phyloP scores from a whole-genome alignment of 1,140 invertebrate species.

The Musca vetustissima region DNA sequence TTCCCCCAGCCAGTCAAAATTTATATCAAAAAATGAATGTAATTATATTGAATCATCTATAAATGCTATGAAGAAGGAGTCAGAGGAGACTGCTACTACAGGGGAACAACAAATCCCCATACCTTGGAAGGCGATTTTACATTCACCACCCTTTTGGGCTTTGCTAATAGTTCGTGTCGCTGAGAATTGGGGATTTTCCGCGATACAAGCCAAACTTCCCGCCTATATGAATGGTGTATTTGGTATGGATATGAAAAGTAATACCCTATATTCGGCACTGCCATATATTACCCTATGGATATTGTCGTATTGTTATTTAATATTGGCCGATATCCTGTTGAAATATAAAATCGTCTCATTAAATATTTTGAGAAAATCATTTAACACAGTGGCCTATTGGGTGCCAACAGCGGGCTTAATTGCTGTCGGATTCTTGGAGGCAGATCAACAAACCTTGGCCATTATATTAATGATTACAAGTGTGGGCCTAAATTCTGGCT shows the following conservation, averaged over 20 bases:
- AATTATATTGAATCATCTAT: conserved; percentile 62
- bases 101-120: conserved; percentile 32
- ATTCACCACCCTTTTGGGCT: conserved; percentile 81
- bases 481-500: conserved; percentile 75
- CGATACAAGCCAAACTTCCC: conserved; percentile 87
- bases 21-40: conserved; percentile 64
- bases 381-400: conserved; percentile 65
- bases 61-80: conserved; percentile 35
- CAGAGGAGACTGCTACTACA: conserved; percentile 6
- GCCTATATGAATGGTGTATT: conserved; percentile 85
- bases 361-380: conserved; percentile 63
- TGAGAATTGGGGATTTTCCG: conserved; percentile 95
- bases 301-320: conserved; percentile 67
- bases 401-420: conserved; percentile 65
- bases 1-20: conserved; percentile 63
- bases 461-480: conserved; percentile 67
- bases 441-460: conserved; percentile 58
- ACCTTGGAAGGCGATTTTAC: conserved; percentile 77
- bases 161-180: conserved; percentile 82
- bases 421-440: conserved; percentile 56
- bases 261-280: conserved; percentile 73
- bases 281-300: conserved; percentile 78
- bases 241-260: conserved; percentile 73
- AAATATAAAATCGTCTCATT: conserved; percentile 60
- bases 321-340: conserved; percentile 64